Percentiles rank a stretch among this genome's conserved stretches.
Evolutionary conservation across 2,113 vertebrate genomes (phyloP).

Genomic region (Tragulus kanchil): DNA sequence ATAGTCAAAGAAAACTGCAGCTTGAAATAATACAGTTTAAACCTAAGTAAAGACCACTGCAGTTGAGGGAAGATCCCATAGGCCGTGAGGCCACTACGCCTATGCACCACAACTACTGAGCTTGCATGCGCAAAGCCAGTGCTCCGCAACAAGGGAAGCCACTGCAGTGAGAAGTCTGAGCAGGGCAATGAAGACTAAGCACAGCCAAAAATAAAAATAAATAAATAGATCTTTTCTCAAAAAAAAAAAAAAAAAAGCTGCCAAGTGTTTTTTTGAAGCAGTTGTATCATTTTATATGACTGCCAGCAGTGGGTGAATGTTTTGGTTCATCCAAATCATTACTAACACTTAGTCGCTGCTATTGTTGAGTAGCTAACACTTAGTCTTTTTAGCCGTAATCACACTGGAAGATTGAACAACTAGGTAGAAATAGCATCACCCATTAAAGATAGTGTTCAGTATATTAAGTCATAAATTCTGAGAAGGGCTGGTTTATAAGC

Average conservation of each 20-base stretch:
- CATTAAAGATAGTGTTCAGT: constrained; percentile 58
- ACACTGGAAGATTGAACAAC: constrained; percentile 63
- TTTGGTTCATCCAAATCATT: not conserved
- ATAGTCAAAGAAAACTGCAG: not conserved
- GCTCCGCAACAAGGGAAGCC: not conserved
- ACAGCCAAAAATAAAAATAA: not conserved
- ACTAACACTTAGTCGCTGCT: too few species aligned
- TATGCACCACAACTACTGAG: not conserved
- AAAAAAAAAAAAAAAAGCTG: not conserved
- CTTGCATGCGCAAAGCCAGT: not conserved
- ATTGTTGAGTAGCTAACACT: not conserved
- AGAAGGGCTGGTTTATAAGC: constrained; percentile 65
- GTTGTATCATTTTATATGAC: not conserved
- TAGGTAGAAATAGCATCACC: constrained; percentile 58
- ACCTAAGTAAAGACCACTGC: constrained; percentile 56
- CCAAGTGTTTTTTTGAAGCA: not conserved
- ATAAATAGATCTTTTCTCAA: not conserved
- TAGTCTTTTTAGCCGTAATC: not conserved
- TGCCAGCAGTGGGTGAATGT: not conserved
- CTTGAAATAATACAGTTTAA: not conserved
- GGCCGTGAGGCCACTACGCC: accelerated
- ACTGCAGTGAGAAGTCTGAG: not conserved
- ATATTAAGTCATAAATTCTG: constrained; percentile 63
- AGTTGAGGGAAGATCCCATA: too few species aligned
- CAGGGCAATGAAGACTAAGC: not conserved